A percentile compares a stretch with the other conserved stretches of the same genome.
These are phyloP conservation scores for Catharus bicknelli DNA, from an alignment of 2,113 vertebrate genomes.

Conservation along the genomic window DNA sequence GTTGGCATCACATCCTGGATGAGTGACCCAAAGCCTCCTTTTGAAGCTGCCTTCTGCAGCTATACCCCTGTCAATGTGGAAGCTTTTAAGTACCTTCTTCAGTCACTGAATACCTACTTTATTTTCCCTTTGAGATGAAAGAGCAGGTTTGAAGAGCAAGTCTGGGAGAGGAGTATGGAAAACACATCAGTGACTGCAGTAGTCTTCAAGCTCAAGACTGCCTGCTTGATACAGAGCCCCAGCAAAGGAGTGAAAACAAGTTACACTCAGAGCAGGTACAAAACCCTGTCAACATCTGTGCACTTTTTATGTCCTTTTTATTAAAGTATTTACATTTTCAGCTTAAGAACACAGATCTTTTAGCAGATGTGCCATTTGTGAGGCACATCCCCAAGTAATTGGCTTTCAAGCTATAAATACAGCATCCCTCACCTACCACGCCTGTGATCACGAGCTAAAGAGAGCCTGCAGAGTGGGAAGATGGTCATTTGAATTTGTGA, in stretches of 20 bases:
- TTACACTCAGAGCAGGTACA: not conserved
- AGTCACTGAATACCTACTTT: not conserved
- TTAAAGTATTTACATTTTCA: not conserved
- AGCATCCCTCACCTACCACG: not conserved
- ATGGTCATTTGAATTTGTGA: conserved; percentile 21
- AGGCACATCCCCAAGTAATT: not conserved
- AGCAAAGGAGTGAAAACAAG: not conserved
- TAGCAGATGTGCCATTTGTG: not conserved
- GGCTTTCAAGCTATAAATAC: conserved; percentile 33
- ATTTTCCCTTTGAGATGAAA: not conserved
- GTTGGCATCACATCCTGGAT: not conserved
- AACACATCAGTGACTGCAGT: not conserved
- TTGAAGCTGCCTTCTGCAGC: not conserved
- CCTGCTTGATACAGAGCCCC: not conserved
- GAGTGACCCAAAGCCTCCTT: not conserved
- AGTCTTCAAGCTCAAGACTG: not conserved
- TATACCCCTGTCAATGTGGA: fast-evolving
- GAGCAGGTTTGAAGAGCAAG: not conserved
- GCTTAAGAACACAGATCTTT: not conserved
- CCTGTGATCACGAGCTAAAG: conserved; percentile 3
- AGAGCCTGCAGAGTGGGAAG: not conserved
- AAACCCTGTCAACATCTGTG: not conserved
- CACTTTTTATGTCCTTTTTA: not conserved
- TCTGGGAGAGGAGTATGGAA: not conserved
- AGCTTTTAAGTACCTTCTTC: not conserved